Percentiles rank a stretch among this genome's conserved stretches.
phyloP scores from a whole-genome alignment of 2,797 vertebrate species.

The Muscicapa striata region DNA sequence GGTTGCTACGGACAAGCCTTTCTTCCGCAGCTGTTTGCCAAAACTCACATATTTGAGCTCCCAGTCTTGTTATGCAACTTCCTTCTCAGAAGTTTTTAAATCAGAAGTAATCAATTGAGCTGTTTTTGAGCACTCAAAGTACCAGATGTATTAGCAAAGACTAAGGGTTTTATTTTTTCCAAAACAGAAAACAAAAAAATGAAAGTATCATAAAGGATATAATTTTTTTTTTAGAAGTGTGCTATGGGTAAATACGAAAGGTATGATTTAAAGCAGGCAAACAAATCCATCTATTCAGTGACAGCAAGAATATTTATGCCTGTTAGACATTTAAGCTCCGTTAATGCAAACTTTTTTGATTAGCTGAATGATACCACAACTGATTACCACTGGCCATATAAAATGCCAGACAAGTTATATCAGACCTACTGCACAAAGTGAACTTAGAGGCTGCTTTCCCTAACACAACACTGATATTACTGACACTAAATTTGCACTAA shows the following conservation, averaged over 20 bases:
- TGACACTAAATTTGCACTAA: not conserved
- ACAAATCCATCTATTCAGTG: not conserved
- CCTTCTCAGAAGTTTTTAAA: conserved; percentile 38
- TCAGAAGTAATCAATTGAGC: conserved; percentile 24
- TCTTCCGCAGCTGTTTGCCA: conserved; percentile 35
- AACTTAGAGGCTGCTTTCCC: not conserved
- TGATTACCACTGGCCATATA: not conserved
- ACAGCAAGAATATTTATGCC: not conserved
- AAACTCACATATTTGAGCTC: conserved; percentile 45
- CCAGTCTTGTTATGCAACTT: conserved; percentile 37
- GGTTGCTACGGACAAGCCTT: conserved; percentile 24
- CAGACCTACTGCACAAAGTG: not conserved
- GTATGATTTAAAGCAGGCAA: not conserved
- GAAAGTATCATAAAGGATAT: not conserved
- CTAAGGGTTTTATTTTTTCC: not conserved
- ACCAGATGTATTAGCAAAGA: not conserved
- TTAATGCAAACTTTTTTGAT: not conserved
- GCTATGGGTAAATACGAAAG: fast-evolving
- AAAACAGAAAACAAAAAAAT: not conserved
- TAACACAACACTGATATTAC: not conserved
- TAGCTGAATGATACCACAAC: not conserved
- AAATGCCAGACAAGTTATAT: not conserved
- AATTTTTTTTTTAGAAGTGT: not conserved
- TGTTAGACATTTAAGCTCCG: not conserved
- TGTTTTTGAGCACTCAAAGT: conserved; percentile 15